Conservation (phyloP, 2,888 invertebrate genomes). For the Raillietiella orientalis region DNA sequence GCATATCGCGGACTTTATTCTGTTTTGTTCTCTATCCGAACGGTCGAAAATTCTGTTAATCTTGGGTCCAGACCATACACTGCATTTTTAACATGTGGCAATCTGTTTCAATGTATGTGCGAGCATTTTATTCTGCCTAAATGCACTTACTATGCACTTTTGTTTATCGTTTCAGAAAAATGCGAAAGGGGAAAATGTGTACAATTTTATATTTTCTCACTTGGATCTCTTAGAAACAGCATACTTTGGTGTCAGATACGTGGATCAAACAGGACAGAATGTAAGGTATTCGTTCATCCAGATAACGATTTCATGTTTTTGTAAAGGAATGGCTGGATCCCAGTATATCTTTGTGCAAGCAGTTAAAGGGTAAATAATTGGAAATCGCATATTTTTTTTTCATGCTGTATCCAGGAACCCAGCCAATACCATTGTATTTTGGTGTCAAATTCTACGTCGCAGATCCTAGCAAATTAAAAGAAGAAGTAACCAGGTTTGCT, state of each 20-base stretch:
- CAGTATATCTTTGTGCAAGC: neutral
- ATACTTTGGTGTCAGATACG: slow-evolving; percentile 75
- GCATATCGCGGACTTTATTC: too few relatives aligned
- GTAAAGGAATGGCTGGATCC: neutral
- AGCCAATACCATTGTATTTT: slow-evolving; percentile 62
- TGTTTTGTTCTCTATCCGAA: too few relatives aligned
- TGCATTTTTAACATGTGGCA: too few relatives aligned
- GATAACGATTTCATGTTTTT: neutral
- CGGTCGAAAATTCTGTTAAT: too few relatives aligned
- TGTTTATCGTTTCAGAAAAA: slow-evolving; percentile 35
- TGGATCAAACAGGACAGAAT: slow-evolving; percentile 75
- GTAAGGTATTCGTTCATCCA: slow-evolving; percentile 20
- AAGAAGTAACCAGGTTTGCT: slow-evolving; percentile 64
- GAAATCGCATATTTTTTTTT: too few relatives aligned
- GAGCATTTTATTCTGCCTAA: too few relatives aligned
- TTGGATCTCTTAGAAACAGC: slow-evolving; percentile 79
- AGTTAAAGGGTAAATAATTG: neutral
- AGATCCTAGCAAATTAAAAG: slow-evolving; percentile 76
- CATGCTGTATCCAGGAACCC: too few relatives aligned
- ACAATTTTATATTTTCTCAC: slow-evolving; percentile 72
- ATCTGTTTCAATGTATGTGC: too few relatives aligned
- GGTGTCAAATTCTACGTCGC: slow-evolving; percentile 92
- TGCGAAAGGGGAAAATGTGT: slow-evolving; percentile 52
- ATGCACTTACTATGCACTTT: too few relatives aligned
- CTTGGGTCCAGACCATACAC: too few relatives aligned